A percentile compares a stretch with the other conserved stretches of the same genome.
These are phyloP conservation scores for Ciconia nigra DNA, from an alignment of 2,797 vertebrate species.

Conservation along the genomic window DNA sequence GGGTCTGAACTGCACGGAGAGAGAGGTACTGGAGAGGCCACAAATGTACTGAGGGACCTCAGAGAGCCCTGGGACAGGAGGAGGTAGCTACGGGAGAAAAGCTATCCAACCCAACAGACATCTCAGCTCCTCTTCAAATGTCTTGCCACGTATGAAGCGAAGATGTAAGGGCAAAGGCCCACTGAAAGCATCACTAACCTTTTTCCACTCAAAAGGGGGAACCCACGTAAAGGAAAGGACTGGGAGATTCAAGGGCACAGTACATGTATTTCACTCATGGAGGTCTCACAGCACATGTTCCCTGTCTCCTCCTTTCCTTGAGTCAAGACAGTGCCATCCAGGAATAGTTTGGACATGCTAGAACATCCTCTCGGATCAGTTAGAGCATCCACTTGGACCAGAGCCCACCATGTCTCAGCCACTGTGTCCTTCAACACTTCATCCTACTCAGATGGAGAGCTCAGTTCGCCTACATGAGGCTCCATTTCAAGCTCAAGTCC, in stretches of 20 bases:
- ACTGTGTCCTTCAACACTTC: neutral
- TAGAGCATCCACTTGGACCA: neutral
- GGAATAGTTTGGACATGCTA: neutral
- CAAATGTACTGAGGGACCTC: neutral
- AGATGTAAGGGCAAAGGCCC: neutral
- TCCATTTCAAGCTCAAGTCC: neutral
- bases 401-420: neutral
- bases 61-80: neutral
- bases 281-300: neutral
- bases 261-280: accelerated
- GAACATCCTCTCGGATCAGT: neutral
- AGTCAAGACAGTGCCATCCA: neutral
- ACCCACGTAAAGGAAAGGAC: neutral
- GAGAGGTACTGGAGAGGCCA: neutral
- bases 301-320: neutral
- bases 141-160: neutral
- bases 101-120: neutral
- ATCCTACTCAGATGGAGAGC: neutral
- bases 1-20: neutral
- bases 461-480: neutral
- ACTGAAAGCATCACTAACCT: neutral
- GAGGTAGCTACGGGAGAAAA: neutral
- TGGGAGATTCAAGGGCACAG: neutral
- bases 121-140: neutral
- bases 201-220: neutral